These are phyloP conservation scores for Cenopis cana DNA, from an alignment of 2,888 invertebrate species.

Conservation along the genomic window DNA sequence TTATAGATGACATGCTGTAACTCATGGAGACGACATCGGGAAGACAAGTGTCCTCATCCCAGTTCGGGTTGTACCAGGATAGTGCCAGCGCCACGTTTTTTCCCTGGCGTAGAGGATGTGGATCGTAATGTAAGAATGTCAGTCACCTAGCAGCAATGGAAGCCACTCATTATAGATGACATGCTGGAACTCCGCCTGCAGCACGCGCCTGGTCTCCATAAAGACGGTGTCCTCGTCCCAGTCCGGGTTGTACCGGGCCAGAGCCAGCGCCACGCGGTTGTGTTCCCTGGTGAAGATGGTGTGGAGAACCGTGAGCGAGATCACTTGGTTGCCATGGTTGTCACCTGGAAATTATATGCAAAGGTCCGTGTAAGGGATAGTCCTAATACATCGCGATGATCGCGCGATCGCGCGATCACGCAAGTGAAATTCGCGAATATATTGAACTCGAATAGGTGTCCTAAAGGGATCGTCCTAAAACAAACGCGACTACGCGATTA, in stretches of 20 bases:
- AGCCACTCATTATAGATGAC: conserved; percentile 93
- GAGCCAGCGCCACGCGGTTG: conserved; percentile 88
- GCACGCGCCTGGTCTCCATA: conserved; percentile 89
- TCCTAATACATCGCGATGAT: too few relatives aligned
- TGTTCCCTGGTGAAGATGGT: conserved; percentile 92
- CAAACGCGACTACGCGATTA: too few relatives aligned
- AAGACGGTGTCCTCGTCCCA: conserved; percentile 91
- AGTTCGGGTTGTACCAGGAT: conserved; percentile 88
- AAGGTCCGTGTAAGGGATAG: too few relatives aligned
- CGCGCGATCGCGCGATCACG: too few relatives aligned
- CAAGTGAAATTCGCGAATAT: too few relatives aligned
- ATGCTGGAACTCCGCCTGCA: conserved; percentile 91
- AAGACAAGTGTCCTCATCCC: conserved; percentile 90
- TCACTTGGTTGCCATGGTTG: conserved; percentile 90
- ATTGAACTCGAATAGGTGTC: too few relatives aligned
- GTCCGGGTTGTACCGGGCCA: conserved; percentile 88
- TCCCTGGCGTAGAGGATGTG: too few relatives aligned
- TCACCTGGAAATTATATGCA: conserved; percentile 85
- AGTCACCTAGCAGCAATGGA: conserved; percentile 89
- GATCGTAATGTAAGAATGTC: not conserved
- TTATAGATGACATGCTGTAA: conserved; percentile 92
- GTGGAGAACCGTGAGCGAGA: conserved; percentile 90
- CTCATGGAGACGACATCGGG: conserved; percentile 89
- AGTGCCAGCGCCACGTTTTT: conserved; percentile 85
- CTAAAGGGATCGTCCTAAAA: too few relatives aligned